Evolutionary conservation across 1,140 invertebrate species (phyloP), one percentile per base, ranked within the genome.

Genomic region (Philopotamus ludificatus): DNA sequence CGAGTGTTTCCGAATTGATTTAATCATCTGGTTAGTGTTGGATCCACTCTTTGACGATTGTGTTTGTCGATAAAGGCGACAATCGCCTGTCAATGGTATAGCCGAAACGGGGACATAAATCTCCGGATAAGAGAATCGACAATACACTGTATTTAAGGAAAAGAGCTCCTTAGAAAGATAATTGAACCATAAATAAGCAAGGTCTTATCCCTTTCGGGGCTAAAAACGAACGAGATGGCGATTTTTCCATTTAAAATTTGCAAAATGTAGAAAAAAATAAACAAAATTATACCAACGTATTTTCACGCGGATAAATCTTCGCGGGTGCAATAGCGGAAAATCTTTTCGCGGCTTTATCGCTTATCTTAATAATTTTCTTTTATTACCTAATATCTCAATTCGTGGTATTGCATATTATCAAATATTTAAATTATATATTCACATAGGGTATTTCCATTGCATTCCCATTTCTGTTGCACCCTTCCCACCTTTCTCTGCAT

Each of bases 171-270:
- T 49, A 60, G 44, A 60, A 47, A 60, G 57, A 60, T 60, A 60
- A 60, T 60, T 60, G 57, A 60, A 60, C 57, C 57, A 60, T 60
- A 60, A 60, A 60, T 60, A 60, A 60, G 57, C 42, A 20, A 4
- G 34, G 42, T 23, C 44, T 60, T 47, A 47, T 47, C 44, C 44
- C 12, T 26, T 41, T 42, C 54, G 20, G 15, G 54, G 39, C 54
- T 57, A 41, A 57, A 57, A 57, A 57, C 39, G 54, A 28, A 12
- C 8, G 54, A 39, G 53, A 55, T n/a, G n/a, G n/a, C n/a, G n/a
- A n/a, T n/a, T n/a, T n/a, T n/a, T n/a, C n/a, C n/a, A n/a, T n/a
- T n/a, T n/a, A n/a, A n/a, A n/a, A n/a, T n/a, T n/a, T n/a, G n/a
- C n/a, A n/a, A n/a, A n/a, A n/a, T n/a, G n/a, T n/a, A n/a, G n/a